phyloP scores from a whole-genome alignment of 2,888 invertebrate species.

The Brachyopa scutellaris region DNA sequence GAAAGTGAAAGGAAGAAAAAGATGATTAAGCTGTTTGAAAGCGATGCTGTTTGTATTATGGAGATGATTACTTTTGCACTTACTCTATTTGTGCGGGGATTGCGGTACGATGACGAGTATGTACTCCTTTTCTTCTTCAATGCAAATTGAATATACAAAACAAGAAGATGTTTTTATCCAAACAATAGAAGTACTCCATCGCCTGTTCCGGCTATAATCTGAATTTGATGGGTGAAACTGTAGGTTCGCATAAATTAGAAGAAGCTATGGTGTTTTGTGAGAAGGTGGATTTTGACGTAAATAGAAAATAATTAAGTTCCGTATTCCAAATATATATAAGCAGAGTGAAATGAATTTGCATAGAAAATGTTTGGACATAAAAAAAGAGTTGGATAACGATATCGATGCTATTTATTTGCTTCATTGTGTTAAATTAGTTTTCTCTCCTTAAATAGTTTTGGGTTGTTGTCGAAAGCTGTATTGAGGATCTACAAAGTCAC shows the following conservation, averaged over 20 bases:
- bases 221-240: constrained; percentile 21
- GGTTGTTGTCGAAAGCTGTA: constrained; percentile 31
- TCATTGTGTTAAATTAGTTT: constrained; percentile 14
- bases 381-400: constrained; percentile 58
- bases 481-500: no score
- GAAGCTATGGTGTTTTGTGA: not conserved
- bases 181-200: constrained; percentile 22
- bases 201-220: not conserved
- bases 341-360: constrained; percentile 48
- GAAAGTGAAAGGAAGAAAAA: constrained; percentile 72
- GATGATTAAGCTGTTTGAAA: constrained; percentile 71
- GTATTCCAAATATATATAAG: constrained; percentile 58
- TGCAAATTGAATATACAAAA: constrained; percentile 23
- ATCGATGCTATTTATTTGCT: not conserved
- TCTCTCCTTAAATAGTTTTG: constrained; percentile 37
- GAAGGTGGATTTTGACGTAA: constrained; percentile 48
- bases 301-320: constrained; percentile 54
- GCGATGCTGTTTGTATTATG: constrained; percentile 58
- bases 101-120: not conserved
- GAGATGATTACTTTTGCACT: constrained; percentile 60
- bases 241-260: constrained; percentile 30
- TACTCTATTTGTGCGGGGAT: constrained; percentile 37
- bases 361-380: constrained; percentile 24
- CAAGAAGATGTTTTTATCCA: constrained; percentile 13
- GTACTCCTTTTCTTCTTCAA: not conserved